These are phyloP conservation scores for Nothura maculosa DNA, from an alignment of 2,797 vertebrate genomes.

Conservation along the genomic window DNA sequence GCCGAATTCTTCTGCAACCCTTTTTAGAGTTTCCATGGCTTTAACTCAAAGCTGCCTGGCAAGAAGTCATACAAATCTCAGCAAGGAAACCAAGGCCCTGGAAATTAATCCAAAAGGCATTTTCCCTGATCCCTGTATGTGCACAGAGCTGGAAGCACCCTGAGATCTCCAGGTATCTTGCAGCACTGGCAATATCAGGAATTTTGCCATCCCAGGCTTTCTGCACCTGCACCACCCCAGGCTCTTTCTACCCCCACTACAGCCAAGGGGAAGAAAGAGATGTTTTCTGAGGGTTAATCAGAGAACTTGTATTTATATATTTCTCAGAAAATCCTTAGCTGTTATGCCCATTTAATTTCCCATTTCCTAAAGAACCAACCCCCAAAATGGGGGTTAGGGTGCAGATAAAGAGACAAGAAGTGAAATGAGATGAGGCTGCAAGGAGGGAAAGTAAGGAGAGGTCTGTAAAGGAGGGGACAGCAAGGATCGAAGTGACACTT, in stretches of 20 bases:
- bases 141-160: background rate
- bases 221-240: background rate
- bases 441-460: background rate
- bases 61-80: background rate
- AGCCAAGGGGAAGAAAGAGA: background rate
- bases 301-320: background rate
- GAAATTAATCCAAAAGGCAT: background rate
- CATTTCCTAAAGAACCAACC: background rate
- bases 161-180: background rate
- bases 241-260: background rate
- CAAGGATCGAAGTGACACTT: background rate
- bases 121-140: background rate
- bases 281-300: background rate
- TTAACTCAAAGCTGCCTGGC: background rate
- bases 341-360: background rate
- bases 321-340: background rate
- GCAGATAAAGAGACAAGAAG: background rate
- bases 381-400: background rate
- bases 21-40: background rate
- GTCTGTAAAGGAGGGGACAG: background rate
- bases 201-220: background rate
- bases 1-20: background rate
- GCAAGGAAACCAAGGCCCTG: background rate
- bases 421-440: background rate
- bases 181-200: accelerated